phyloP scores from a whole-genome alignment of 2,797 vertebrate genomes.

The Natrix natrix region DNA sequence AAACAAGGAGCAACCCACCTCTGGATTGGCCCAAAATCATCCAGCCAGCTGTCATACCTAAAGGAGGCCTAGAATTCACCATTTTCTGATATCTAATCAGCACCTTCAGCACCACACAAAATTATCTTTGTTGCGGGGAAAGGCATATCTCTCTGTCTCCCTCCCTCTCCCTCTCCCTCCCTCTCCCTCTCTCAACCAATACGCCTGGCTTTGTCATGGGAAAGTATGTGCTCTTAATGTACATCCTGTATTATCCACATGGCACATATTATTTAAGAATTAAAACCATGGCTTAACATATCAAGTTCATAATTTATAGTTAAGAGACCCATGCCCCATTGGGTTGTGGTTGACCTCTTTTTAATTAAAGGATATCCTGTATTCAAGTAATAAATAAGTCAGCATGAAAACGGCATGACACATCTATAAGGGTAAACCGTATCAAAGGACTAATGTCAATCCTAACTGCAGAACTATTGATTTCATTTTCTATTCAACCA shows the following conservation, averaged over 20 bases:
- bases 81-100: background rate
- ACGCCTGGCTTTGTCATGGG: background rate
- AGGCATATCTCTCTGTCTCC: too few species aligned
- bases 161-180: too few species aligned
- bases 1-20: too few species aligned
- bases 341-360: background rate
- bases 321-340: background rate
- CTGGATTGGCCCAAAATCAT: background rate
- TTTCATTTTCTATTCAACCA: constrained; percentile 2
- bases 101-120: background rate
- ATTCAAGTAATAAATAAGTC: background rate
- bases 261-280: background rate
- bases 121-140: background rate
- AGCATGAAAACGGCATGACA: constrained; percentile 10
- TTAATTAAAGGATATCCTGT: constrained; percentile 1
- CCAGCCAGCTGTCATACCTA: background rate
- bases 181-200: background rate
- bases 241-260: background rate
- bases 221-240: background rate
- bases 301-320: background rate
- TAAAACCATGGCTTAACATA: background rate
- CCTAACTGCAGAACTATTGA: constrained; percentile 5
- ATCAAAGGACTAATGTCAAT: constrained; percentile 10
- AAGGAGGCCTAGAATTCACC: background rate
- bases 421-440: background rate